Percentiles rank a stretch among this genome's conserved stretches.
Conservation (phyloP, 2,113 vertebrate species). For the Pachycephala philippinensis region DNA sequence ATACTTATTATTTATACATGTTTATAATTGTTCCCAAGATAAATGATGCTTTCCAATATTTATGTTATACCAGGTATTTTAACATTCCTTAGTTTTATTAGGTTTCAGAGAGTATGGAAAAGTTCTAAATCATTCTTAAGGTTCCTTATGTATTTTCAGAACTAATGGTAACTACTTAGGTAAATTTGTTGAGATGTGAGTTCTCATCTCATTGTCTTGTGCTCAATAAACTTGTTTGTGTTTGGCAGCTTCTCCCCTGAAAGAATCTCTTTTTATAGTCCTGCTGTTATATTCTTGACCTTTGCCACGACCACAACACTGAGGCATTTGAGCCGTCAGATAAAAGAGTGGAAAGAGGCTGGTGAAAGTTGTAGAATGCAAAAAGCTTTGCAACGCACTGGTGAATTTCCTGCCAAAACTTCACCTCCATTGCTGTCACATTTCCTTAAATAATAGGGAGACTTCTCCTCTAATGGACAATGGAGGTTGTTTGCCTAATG, state of each 20-base stretch:
- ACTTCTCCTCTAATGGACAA: slow-evolving; percentile 25
- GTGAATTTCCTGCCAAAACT: slow-evolving; percentile 52
- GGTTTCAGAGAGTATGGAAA: neutral
- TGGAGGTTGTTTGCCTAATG: slow-evolving; percentile 59
- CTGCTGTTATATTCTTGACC: slow-evolving; percentile 43
- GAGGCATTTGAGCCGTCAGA: slow-evolving; percentile 50
- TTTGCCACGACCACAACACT: neutral
- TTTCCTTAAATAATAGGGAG: slow-evolving; percentile 63
- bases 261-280: slow-evolving; percentile 1
- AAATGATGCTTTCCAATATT: neutral
- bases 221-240: neutral
- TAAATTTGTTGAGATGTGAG: neutral
- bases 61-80: neutral
- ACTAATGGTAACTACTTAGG: neutral
- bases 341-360: neutral
- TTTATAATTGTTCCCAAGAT: neutral
- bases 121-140: neutral
- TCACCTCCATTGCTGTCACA: slow-evolving; percentile 55
- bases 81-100: neutral
- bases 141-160: neutral
- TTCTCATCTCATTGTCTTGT: neutral
- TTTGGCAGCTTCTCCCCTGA: neutral
- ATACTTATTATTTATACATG: neutral
- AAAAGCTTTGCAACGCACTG: slow-evolving; percentile 18
- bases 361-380: slow-evolving; percentile 17